phyloP scores from a whole-genome alignment of 2,888 invertebrate genomes.

The Trichacis sp. region DNA sequence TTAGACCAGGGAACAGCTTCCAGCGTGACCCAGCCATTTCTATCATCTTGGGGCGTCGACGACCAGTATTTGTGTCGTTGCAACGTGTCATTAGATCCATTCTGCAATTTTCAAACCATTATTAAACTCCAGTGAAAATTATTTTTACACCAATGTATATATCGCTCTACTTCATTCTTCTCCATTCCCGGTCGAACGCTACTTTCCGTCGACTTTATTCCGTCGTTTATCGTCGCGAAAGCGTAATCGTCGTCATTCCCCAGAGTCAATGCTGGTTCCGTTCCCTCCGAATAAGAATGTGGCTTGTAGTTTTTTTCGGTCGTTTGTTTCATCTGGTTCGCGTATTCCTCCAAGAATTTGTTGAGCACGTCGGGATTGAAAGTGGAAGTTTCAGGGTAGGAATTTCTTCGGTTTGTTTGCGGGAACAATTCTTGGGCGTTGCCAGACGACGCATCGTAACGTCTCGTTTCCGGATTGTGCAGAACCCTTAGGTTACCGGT shows the following conservation, averaged over 20 bases:
- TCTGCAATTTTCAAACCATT: no score
- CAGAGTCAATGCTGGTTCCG: conserved; percentile 15
- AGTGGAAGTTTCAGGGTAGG: conserved; percentile 62
- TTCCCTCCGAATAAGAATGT: conserved; percentile 42
- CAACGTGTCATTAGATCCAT: conserved; percentile 57
- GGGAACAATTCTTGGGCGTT: conserved; percentile 53
- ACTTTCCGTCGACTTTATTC: conserved; percentile 17
- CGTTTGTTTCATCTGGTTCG: conserved; percentile 71
- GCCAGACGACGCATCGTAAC: conserved; percentile 61
- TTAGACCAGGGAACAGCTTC: conserved; percentile 85
- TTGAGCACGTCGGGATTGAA: conserved; percentile 74
- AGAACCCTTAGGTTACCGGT: conserved; percentile 37
- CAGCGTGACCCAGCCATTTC: conserved; percentile 82
- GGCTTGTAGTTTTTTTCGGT: conserved; percentile 51
- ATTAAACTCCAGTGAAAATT: no score
- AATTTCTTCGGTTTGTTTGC: conserved; percentile 51
- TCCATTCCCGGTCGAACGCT: conserved; percentile 13
- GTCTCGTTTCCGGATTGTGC: conserved; percentile 44
- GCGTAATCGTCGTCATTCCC: conserved; percentile 12
- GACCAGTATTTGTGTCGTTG: conserved; percentile 63
- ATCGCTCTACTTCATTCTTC: conserved; percentile 19
- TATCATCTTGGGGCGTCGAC: conserved; percentile 72
- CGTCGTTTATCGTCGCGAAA: conserved; percentile 14
- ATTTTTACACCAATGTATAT: not conserved
- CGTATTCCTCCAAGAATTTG: conserved; percentile 74